Conservation (phyloP, 2,113 vertebrate species). For the Astatotilapia flaviijosephi region DNA sequence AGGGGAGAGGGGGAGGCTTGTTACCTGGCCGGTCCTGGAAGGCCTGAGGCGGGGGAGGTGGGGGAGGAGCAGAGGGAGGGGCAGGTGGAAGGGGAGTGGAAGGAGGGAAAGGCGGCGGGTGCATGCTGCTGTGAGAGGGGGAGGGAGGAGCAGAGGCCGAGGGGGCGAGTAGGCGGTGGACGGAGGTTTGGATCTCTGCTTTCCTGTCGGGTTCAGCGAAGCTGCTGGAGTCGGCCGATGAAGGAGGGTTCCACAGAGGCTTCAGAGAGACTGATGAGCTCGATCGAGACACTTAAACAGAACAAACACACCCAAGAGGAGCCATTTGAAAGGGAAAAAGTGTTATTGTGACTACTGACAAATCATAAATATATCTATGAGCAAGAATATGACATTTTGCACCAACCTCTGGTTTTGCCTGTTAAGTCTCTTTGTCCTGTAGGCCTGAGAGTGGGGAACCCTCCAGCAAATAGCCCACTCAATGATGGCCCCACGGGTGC, state of each 20-base stretch:
- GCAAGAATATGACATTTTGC: background rate
- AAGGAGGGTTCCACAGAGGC: conserved; percentile 64
- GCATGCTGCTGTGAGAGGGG: conserved; percentile 46
- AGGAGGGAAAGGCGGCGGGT: conserved; percentile 31
- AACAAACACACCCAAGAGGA: background rate
- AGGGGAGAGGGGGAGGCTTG: conserved; percentile 49
- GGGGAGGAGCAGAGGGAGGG: conserved; percentile 37
- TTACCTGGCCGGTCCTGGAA: conserved; percentile 63
- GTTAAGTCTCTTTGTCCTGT: conserved; percentile 79
- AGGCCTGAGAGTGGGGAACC: conserved; percentile 89
- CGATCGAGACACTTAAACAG: conserved; percentile 55
- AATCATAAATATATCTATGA: background rate
- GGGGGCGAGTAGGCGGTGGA: conserved; percentile 22
- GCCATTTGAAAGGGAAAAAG: background rate
- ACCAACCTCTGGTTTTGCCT: conserved; percentile 68
- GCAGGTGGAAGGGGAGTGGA: conserved; percentile 21
- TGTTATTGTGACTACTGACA: background rate
- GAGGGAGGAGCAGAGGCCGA: conserved; percentile 66
- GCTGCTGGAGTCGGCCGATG: conserved; percentile 29
- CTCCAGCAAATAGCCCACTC: conserved; percentile 88
- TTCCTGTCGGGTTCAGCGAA: conserved; percentile 39
- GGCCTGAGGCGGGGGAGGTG: background rate
- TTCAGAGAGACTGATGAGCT: conserved; percentile 71
- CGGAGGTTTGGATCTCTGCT: conserved; percentile 23
- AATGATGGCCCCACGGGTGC: conserved; percentile 68